Evolutionary conservation across 2,888 invertebrate species (phyloP), one percentile per base, ranked within the genome.

Genomic region (Protodeltote pygarga): DNA sequence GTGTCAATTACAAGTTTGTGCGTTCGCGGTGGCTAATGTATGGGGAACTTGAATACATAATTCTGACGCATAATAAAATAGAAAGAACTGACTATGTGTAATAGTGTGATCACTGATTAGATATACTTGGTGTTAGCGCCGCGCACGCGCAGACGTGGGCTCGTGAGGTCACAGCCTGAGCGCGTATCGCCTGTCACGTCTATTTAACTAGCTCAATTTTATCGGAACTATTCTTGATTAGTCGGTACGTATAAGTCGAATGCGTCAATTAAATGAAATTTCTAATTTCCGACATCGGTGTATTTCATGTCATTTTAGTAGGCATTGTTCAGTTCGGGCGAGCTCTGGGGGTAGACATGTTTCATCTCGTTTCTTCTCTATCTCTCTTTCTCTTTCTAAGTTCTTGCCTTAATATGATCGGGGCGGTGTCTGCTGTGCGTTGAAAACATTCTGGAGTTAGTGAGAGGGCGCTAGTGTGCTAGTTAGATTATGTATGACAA

Each of bases 151-250:
- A 64, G 55, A 65, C 69, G 65, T 13, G 44, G 52, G 70, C 72
- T 71, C 77, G 78, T 71, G 71, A 55, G 75, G 74, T 75, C 72
- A 55, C 64, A 61, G 74, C 70, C 77, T 71, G 71, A 70, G 72
- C 79, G 74, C 80, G 75, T 59, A 60, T 68, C 70, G 81, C 77
- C 82, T 75, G 77, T 75, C 65, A 71, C 77, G 89, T 88, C 89
- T 85, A 89, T 88, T 87, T 85, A 83, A 85, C 85, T 82, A 84
- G 90, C 90, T 91, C 91, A 91, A 91, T 91, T 90, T 89, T 88
- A 85, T 81, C 72, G 81, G 46, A 78, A 81, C 68, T 77, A 75
- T 75, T 81, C 81, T 83, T 77, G 83, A 77, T 81, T 87, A 88
- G 85, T 84, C 81, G 73, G 74, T 88, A 87, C 86, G 81, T 85